Conservation (phyloP, 2,888 invertebrate genomes). For the Chrysopilus asiliformis region DNA sequence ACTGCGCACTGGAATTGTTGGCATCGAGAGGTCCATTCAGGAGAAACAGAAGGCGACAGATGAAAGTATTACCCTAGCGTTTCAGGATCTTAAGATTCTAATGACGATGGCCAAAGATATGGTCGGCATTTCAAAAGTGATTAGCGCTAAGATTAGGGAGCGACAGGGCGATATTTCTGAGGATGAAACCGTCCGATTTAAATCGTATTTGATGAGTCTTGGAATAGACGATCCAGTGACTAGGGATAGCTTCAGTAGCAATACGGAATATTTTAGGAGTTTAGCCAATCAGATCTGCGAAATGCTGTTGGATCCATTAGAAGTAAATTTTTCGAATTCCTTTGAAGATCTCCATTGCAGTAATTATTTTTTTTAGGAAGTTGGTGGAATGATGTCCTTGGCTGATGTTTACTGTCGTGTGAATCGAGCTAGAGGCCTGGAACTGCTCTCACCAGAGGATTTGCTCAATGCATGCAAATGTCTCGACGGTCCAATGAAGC, state of each 20-base stretch:
- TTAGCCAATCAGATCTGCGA: slow-evolving; percentile 76
- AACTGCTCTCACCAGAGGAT: slow-evolving; percentile 94
- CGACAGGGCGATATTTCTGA: slow-evolving; percentile 92
- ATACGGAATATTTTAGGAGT: slow-evolving; percentile 70
- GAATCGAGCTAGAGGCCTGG: slow-evolving; percentile 90
- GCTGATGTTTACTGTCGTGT: slow-evolving; percentile 95
- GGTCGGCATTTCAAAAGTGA: slow-evolving; percentile 83
- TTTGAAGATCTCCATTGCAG: slow-evolving; percentile 1
- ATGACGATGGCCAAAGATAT: slow-evolving; percentile 97
- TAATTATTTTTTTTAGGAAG: slow-evolving; percentile 43
- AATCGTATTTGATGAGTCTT: slow-evolving; percentile 88
- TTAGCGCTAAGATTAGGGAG: slow-evolving; percentile 84
- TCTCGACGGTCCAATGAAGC: slow-evolving; percentile 51
- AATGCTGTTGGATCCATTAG: slow-evolving; percentile 66
- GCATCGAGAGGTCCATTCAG: slow-evolving; percentile 86
- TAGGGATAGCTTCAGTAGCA: slow-evolving; percentile 73
- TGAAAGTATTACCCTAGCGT: slow-evolving; percentile 82
- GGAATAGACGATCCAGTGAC: slow-evolving; percentile 98
- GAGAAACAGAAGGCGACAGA: slow-evolving; percentile 85
- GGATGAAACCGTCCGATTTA: slow-evolving; percentile 93
- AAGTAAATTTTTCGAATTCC: slow-evolving; percentile 39
- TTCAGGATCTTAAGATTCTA: slow-evolving; percentile 86
- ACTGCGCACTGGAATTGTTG: slow-evolving; percentile 79
- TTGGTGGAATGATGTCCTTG: slow-evolving; percentile 92
- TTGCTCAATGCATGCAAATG: slow-evolving; percentile 78